Evolutionary conservation across 2,113 vertebrate genomes (phyloP).

Genomic region (Barnardius zonarius): DNA sequence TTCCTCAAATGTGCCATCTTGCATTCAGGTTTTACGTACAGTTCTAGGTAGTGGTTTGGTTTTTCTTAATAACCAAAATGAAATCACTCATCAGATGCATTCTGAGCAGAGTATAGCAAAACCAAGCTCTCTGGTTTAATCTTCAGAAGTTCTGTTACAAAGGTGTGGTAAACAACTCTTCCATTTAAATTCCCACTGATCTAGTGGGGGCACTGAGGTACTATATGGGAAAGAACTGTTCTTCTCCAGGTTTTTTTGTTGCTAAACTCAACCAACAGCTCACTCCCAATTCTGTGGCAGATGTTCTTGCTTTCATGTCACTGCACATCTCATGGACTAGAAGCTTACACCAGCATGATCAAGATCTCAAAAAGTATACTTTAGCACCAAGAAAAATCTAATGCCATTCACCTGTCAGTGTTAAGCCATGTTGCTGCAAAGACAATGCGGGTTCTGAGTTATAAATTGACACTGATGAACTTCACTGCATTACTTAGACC

Average conservation of each 20-base stretch:
- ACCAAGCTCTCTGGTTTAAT: not conserved
- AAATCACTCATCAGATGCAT: not conserved
- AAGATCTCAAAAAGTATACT: not conserved
- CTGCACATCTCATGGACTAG: not conserved
- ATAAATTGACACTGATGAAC: not conserved
- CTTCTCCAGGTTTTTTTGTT: not conserved
- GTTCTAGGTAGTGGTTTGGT: not conserved
- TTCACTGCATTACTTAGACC: not conserved
- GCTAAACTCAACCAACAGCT: not conserved
- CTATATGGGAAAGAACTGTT: not conserved
- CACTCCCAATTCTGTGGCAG: not conserved
- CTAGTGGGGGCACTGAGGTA: not conserved
- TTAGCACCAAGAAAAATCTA: not conserved
- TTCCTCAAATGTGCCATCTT: not conserved
- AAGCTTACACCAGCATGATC: not conserved
- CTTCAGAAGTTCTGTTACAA: not conserved
- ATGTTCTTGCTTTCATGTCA: slow-evolving; percentile 11
- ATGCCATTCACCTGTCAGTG: not conserved
- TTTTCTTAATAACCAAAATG: not conserved
- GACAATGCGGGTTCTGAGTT: not conserved
- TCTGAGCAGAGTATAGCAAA: not conserved
- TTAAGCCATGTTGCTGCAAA: not conserved
- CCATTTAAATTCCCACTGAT: not conserved
- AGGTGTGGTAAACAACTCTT: not conserved
- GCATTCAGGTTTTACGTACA: not conserved